These are phyloP conservation scores for Ahaetulla prasina DNA, from an alignment of 2,113 vertebrate species.

Conservation along the genomic window DNA sequence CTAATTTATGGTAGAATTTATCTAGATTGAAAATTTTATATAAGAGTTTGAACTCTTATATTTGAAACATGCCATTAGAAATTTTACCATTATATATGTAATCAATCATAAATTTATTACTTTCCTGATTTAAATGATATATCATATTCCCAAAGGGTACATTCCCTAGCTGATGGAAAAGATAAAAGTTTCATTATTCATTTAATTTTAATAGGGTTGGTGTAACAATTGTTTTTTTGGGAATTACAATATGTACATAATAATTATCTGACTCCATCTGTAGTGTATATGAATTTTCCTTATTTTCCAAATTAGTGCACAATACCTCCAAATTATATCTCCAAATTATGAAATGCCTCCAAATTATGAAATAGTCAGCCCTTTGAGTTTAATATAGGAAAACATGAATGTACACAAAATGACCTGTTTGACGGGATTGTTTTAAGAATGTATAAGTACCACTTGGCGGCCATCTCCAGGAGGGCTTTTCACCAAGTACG, in stretches of 20 bases:
- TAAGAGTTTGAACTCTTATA: too few relatives aligned
- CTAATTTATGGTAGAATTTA: too few relatives aligned
- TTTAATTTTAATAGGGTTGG: not conserved
- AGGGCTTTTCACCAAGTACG: too few relatives aligned
- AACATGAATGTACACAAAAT: not conserved
- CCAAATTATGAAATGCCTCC: not conserved
- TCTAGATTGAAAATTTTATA: too few relatives aligned
- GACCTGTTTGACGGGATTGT: not conserved
- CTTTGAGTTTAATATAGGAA: not conserved
- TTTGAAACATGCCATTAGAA: not conserved
- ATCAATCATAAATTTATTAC: too few relatives aligned
- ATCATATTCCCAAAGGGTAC: not conserved
- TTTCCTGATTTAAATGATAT: not conserved
- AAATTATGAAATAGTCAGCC: not conserved
- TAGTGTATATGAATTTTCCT: not conserved
- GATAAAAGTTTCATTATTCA: too few relatives aligned
- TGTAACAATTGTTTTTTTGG: too few relatives aligned
- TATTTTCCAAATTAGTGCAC: not conserved
- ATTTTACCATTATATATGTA: not conserved
- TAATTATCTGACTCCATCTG: not conserved
- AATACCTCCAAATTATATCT: not conserved
- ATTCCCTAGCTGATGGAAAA: not conserved
- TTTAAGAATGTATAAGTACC: not conserved
- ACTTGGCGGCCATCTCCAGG: too few relatives aligned
- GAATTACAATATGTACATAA: not conserved